phyloP scores from a whole-genome alignment of 2,797 vertebrate species.

The Todus mexicanus region DNA sequence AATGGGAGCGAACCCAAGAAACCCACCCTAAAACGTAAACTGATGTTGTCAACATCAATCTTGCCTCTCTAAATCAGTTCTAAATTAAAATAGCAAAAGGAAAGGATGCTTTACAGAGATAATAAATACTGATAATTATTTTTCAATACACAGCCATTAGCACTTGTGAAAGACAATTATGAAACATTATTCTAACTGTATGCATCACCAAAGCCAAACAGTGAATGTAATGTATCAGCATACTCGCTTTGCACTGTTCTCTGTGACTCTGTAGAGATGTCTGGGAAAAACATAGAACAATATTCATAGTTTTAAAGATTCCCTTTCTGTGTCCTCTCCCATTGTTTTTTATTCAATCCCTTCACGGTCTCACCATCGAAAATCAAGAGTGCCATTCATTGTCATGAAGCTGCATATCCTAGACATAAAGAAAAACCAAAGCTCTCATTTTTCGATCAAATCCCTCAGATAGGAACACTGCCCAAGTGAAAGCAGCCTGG shows the following conservation, averaged over 20 bases:
- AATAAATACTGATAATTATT: background rate
- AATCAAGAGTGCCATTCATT: background rate
- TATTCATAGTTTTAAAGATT: background rate
- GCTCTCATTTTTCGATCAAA: background rate
- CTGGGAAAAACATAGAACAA: background rate
- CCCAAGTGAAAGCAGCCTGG: background rate
- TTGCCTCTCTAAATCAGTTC: background rate
- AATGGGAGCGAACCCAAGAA: fast-evolving
- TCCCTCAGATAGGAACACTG: background rate
- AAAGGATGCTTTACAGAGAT: background rate
- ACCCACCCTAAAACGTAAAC: background rate
- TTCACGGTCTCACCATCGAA: background rate
- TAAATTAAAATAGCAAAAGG: slow-evolving; percentile 2
- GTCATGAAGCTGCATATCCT: background rate
- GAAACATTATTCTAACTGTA: background rate
- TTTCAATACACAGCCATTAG: background rate
- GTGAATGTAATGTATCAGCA: background rate
- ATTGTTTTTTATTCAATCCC: background rate
- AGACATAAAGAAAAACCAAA: background rate
- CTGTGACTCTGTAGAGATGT: background rate
- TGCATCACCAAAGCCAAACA: background rate
- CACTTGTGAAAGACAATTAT: slow-evolving; percentile 12
- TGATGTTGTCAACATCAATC: background rate
- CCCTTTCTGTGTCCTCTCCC: background rate
- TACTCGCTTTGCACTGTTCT: background rate